Evolutionary conservation across 2,888 invertebrate species (phyloP), one percentile per base, ranked within the genome.

Genomic region (Strigamia crassipes): DNA sequence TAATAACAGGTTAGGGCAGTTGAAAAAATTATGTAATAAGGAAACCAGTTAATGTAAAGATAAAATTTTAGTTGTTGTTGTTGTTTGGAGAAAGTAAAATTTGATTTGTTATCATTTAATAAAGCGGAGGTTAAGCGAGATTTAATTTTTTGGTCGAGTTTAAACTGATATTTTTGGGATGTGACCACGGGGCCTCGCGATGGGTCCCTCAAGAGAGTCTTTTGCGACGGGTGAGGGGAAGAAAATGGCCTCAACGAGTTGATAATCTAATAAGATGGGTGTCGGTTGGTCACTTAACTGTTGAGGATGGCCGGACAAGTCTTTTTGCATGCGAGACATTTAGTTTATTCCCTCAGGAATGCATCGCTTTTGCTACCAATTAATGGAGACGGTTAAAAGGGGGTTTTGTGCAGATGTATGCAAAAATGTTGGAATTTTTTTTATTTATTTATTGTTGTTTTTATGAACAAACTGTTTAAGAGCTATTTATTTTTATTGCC

Each of bases 241-340:
- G 23, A 31, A 73, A 73, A 73, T 73, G 73, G 27, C 31, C 73
- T 73, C 73, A 73, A 73, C 73, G 73, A 31, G 27, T 73, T 73
- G 73, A 73, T 73, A 73, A 73, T 73, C 73, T 73, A 73, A 31
- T 73, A 73, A 73, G 73, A 73, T 31, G 27, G 73, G 73, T 73
- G 73, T 73, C 73, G 12, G 31, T 27, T 73, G 73, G 73, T 73
- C 73, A 73, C 73, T 73, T 73, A 73, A 13, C 61, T n/a, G 13
- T 31, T 27, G 27, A 27, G 73, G 73, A 27, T 73, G 27, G 15
- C 12, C 21, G 21, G 61, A 73, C 73, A 10, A 27, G 27, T 73
- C 31, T 73, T 61, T 61, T 61, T 61, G 21, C 18, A 21, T 66
- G 4, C 18, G 18, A 66, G 21, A 31, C 73, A 73, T 31, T 73